Evolutionary conservation across 1,140 invertebrate genomes (phyloP), one percentile per base, ranked within the genome.

Genomic region (Solenopsis fugax): DNA sequence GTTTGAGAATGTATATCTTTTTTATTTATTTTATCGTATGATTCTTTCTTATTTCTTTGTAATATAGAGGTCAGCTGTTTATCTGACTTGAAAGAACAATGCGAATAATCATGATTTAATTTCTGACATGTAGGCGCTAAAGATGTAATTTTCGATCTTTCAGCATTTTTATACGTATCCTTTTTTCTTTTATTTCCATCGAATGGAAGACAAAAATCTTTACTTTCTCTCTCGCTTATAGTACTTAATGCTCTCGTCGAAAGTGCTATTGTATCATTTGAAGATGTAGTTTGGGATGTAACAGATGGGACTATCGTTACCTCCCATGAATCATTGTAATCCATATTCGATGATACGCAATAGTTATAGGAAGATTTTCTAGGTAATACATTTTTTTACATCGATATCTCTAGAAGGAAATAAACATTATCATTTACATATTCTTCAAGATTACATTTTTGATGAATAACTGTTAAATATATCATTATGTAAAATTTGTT

Each of bases 241-340:
- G 73, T 88, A 21, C 67, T 89, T 13, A 88, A 75, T 10, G 67
- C 54, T 71, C 73, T 87, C 5, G 37, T 18, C 0, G 81, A 88
- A 48, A 18, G 34, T n/a, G 7, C 1, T 41, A 41, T 24, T 12
- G 37, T 60, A 12, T 54, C 34, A n/a, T 24, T 81, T n/a, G 34
- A 54, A 29, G 56, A 72, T 13, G 56, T 50, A n/a, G 9, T 2
- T 54, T 50, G 87, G 16, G 16, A 75, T 9, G 16, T 54, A 7
- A 67, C 34, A 34, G 29, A 73, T 48, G 52, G 77, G 0, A 24
- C 13, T 52, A 86, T 69, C 10, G 58, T 88, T 56, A 88, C 73
- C 21, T 89, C 37, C 50, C 85, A 52, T 29, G 48, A 60, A 21
- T 89, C 16, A 34, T 69, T 48, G 12, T 62, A 67, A 54, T 75